Percentiles rank a stretch among this genome's conserved stretches.
Conservation (phyloP, 2,113 vertebrate species). For the Tragelaphus buxtoni region DNA sequence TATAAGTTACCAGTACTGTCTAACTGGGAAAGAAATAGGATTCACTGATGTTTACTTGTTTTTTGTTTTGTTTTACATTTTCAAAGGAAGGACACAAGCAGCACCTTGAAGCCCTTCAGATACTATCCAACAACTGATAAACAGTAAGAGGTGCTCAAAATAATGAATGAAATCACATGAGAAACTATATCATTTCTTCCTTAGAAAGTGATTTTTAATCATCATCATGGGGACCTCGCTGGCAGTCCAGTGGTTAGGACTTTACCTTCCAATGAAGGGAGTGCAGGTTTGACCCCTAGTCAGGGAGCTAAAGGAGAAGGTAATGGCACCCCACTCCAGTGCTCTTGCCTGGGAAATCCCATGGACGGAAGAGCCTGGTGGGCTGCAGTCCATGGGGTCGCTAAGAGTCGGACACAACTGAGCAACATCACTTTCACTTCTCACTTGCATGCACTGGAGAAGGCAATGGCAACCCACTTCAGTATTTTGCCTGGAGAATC, state of each 20-base stretch:
- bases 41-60: not conserved
- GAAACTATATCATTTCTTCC: not conserved
- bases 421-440: no score
- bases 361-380: no score
- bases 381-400: no score
- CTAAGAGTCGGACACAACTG: no score
- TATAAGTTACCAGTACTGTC: not conserved
- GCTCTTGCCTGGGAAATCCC: no score
- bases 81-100: not conserved
- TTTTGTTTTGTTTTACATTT: not conserved
- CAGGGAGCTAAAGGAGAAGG: not conserved
- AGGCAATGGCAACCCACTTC: no score
- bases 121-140: not conserved
- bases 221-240: not conserved
- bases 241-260: not conserved
- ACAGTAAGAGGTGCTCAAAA: not conserved
- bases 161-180: not conserved
- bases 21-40: not conserved
- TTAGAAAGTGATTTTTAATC: not conserved
- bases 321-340: no score
- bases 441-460: no score
- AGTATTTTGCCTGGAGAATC: no score
- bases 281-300: not conserved
- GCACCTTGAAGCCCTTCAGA: not conserved
- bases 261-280: not conserved